Evolutionary conservation across 2,797 vertebrate species (phyloP).

Genomic region (Peromyscus melanophrys): DNA sequence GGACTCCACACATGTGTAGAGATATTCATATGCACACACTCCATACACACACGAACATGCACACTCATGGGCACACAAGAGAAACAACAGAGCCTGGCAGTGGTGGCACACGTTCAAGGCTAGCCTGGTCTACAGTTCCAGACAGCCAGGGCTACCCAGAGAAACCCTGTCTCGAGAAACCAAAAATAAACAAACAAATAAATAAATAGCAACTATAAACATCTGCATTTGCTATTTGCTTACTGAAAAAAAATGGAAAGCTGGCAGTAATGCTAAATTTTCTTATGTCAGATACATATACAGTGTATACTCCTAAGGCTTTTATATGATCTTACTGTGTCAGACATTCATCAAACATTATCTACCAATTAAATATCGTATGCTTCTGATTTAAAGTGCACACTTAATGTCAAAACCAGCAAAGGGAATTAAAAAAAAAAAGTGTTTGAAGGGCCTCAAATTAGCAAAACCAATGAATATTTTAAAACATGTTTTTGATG

Average conservation of each 20-base stretch:
- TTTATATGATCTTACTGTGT: background rate
- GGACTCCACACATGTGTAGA: background rate
- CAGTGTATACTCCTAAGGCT: background rate
- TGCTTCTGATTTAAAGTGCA: slow-evolving; percentile 1
- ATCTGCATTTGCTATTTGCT: background rate
- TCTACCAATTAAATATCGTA: background rate
- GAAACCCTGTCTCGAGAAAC: background rate
- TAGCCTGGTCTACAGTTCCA: background rate
- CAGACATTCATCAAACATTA: background rate
- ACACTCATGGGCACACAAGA: background rate
- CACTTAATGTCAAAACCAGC: slow-evolving; percentile 23
- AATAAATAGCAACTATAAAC: background rate
- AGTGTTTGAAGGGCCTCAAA: background rate
- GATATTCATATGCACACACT: too few species aligned
- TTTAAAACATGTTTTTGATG: background rate
- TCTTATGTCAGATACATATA: background rate
- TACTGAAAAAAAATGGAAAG: background rate
- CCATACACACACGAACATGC: background rate
- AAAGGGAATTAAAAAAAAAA: background rate
- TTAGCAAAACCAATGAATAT: slow-evolving; percentile 49
- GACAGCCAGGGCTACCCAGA: background rate
- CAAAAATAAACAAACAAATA: background rate
- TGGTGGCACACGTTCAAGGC: background rate
- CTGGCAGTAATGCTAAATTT: background rate
- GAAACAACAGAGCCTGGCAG: background rate